Conservation (phyloP, 2,113 vertebrate genomes). For the Forbesichthys papilliferus region DNA sequence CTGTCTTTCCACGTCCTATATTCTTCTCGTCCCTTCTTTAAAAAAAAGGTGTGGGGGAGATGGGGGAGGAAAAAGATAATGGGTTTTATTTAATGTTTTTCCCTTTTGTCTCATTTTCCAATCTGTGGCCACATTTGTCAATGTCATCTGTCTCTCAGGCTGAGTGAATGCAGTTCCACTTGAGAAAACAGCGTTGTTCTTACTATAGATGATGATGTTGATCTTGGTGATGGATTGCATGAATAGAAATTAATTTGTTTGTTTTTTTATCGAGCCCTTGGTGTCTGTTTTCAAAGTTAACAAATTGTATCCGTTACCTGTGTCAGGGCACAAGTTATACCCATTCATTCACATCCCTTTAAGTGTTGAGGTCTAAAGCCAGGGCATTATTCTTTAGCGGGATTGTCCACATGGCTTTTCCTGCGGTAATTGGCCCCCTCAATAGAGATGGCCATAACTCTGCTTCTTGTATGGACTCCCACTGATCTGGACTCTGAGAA, state of each 20-base stretch:
- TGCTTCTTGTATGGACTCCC: too few relatives aligned
- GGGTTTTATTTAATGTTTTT: slow-evolving; percentile 76
- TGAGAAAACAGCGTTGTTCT: slow-evolving; percentile 60
- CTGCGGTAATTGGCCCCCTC: too few relatives aligned
- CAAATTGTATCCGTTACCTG: slow-evolving; percentile 7
- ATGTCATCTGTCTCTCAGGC: slow-evolving; percentile 62
- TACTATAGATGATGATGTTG: slow-evolving; percentile 72
- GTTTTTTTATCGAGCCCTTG: slow-evolving; percentile 5
- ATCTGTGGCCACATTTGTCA: slow-evolving; percentile 70
- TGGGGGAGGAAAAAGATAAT: slow-evolving; percentile 52
- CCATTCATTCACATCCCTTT: too few relatives aligned
- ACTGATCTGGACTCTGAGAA: too few relatives aligned
- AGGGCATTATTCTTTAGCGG: too few relatives aligned
- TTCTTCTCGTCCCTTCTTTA: slow-evolving; percentile 58
- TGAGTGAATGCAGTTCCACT: slow-evolving; percentile 68
- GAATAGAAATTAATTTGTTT: slow-evolving; percentile 53
- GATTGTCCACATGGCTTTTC: too few relatives aligned
- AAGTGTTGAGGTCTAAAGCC: too few relatives aligned
- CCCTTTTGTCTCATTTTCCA: slow-evolving; percentile 70
- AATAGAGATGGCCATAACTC: too few relatives aligned
- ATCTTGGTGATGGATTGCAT: slow-evolving; percentile 62
- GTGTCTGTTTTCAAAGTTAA: slow-evolving; percentile 18
- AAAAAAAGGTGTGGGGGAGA: slow-evolving; percentile 19
- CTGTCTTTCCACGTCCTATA: slow-evolving; percentile 54
- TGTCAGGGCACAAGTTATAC: not conserved